phyloP scores from a whole-genome alignment of 2,888 invertebrate genomes.

The Apamea epomidion region DNA sequence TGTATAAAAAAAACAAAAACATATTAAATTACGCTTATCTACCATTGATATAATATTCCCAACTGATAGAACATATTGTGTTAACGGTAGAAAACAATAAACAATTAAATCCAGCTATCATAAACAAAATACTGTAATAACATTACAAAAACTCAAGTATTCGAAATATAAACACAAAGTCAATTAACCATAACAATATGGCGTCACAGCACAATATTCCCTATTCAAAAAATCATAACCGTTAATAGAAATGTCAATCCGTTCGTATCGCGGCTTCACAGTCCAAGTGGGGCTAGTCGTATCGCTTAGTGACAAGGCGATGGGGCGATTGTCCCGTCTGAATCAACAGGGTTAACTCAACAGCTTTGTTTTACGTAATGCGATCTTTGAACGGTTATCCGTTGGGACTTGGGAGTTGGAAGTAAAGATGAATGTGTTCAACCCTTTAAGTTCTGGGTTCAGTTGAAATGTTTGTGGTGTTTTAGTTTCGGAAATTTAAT shows the following conservation, averaged over 20 bases:
- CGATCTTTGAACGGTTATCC: conserved; percentile 55
- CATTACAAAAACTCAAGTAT: conserved; percentile 7
- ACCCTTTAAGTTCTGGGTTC: conserved; percentile 48
- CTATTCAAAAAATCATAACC: conserved; percentile 62
- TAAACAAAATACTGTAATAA: conserved; percentile 16
- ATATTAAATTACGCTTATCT: background rate
- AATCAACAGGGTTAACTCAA: conserved; percentile 67
- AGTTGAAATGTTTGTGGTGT: conserved; percentile 38
- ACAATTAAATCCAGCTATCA: conserved; percentile 5
- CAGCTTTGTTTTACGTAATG: conserved; percentile 62
- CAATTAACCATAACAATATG: conserved; percentile 34
- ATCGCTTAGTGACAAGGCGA: conserved; percentile 65
- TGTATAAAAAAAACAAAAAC: background rate
- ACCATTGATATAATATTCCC: background rate
- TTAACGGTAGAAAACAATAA: background rate
- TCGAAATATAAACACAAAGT: conserved; percentile 30
- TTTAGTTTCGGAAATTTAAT: conserved; percentile 18
- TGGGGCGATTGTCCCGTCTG: conserved; percentile 64
- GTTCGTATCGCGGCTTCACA: conserved; percentile 58
- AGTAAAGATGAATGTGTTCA: conserved; percentile 52
- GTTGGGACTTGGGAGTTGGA: conserved; percentile 32
- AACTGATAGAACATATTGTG: background rate
- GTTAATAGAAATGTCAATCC: conserved; percentile 63
- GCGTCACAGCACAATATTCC: conserved; percentile 36
- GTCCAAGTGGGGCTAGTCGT: conserved; percentile 59